These are phyloP conservation scores for Eupithecia dodoneata DNA, from an alignment of 2,888 invertebrate species.

Conservation along the genomic window DNA sequence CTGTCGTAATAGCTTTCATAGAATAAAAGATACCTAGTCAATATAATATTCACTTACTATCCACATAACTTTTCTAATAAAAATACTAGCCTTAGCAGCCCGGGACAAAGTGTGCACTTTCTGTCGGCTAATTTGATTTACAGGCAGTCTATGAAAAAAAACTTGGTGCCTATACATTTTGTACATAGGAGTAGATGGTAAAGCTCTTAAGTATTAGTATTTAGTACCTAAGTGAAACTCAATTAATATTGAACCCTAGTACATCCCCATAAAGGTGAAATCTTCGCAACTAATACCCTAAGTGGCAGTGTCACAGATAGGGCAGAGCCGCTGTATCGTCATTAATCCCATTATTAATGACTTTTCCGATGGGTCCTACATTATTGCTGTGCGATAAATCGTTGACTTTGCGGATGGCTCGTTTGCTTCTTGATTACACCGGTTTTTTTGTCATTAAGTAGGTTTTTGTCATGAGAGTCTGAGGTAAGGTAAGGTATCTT, in stretches of 20 bases:
- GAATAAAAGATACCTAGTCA: background rate
- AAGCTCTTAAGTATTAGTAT: background rate
- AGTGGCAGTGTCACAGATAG: slow-evolving; percentile 17
- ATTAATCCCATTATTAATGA: slow-evolving; percentile 64
- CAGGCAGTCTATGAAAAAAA: background rate
- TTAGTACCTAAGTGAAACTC: background rate
- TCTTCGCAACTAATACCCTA: background rate
- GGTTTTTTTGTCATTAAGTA: background rate
- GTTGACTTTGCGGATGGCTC: slow-evolving; percentile 4
- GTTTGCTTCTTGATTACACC: slow-evolving; percentile 13
- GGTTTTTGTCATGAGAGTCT: background rate
- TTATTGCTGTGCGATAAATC: slow-evolving; percentile 31
- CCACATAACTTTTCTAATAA: background rate
- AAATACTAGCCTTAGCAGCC: background rate
- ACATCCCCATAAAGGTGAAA: slow-evolving; percentile 4
- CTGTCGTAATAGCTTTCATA: background rate
- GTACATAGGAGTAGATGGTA: background rate
- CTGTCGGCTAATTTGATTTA: background rate
- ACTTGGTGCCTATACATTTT: too few relatives aligned
- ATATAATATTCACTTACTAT: background rate
- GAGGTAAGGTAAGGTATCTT: too few relatives aligned
- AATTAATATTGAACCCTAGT: background rate
- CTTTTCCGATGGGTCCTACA: slow-evolving; percentile 55
- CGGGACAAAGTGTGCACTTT: background rate
- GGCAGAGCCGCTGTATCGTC: slow-evolving; percentile 56